Conservation (phyloP, 2,797 vertebrate genomes). For the Propithecus deckenii region DNA sequence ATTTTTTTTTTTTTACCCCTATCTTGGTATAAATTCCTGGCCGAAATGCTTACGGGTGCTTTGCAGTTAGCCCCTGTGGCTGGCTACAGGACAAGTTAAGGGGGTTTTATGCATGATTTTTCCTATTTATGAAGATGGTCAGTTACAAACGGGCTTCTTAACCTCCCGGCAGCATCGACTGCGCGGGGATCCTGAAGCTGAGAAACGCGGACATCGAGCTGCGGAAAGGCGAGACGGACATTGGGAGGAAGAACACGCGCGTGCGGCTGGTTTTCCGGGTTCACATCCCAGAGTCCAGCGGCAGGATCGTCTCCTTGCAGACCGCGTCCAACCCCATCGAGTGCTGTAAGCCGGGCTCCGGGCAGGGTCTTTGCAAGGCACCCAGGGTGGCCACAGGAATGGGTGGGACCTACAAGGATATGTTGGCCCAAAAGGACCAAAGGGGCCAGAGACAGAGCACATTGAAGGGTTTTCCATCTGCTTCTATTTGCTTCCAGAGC, state of each 20-base stretch:
- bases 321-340: constrained; percentile 96
- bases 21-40: neutral
- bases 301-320: constrained; percentile 93
- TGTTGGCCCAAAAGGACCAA: neutral
- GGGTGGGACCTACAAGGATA: fast-evolving
- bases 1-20: no score
- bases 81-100: neutral
- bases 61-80: fast-evolving
- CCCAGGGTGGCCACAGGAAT: neutral
- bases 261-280: constrained; percentile 96
- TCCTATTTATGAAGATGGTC: fast-evolving
- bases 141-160: fast-evolving
- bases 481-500: neutral
- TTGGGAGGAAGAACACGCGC: constrained; percentile 97
- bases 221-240: constrained; percentile 98
- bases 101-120: neutral
- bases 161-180: constrained; percentile 91
- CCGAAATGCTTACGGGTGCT: fast-evolving
- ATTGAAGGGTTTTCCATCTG: neutral
- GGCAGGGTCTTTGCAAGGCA: neutral
- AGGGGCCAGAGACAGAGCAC: neutral
- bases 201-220: constrained; percentile 98
- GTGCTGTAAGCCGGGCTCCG: constrained; percentile 91
- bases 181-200: constrained; percentile 97
- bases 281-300: constrained; percentile 94